Evolutionary conservation across 2,888 invertebrate genomes (phyloP).

Genomic region (Autographa pulchrina): DNA sequence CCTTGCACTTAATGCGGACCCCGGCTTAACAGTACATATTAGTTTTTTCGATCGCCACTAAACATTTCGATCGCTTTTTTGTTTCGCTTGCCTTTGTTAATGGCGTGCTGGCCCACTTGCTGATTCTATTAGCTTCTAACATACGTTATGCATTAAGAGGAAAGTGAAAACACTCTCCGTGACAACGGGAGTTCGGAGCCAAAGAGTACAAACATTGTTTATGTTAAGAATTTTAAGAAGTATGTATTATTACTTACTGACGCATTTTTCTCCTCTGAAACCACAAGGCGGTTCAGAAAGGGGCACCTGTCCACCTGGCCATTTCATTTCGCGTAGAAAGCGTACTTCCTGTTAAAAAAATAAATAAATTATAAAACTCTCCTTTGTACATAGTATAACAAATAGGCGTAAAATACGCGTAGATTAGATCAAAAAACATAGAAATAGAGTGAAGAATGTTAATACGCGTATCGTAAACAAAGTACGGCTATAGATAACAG

Average conservation of each 20-base stretch:
- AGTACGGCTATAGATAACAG: conserved; percentile 38
- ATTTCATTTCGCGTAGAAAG: conserved; percentile 92
- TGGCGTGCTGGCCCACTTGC: conserved; percentile 68
- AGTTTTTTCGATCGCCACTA: conserved; percentile 74
- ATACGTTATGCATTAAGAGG: conserved; percentile 69
- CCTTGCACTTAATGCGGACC: conserved; percentile 80
- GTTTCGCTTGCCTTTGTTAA: conserved; percentile 61
- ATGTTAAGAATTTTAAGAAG: neutral
- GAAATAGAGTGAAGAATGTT: conserved; percentile 40
- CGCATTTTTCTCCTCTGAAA: conserved; percentile 96
- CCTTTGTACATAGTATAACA: conserved; percentile 22
- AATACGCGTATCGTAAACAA: conserved; percentile 32
- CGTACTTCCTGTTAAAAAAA: conserved; percentile 91
- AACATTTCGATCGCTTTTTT: conserved; percentile 66
- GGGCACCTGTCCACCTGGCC: conserved; percentile 94
- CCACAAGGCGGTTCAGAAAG: conserved; percentile 96
- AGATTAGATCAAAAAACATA: conserved; percentile 45
- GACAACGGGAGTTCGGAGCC: conserved; percentile 42
- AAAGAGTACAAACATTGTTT: neutral
- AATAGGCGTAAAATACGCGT: conserved; percentile 37
- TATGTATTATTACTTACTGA: conserved; percentile 91
- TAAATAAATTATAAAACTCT: conserved; percentile 21
- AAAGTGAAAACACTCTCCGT: conserved; percentile 61
- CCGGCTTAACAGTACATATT: conserved; percentile 69
- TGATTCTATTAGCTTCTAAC: conserved; percentile 74